Percentiles rank a stretch among this genome's conserved stretches.
Evolutionary conservation across 2,888 invertebrate genomes (phyloP).

Genomic region (Plagodis dolabraria): DNA sequence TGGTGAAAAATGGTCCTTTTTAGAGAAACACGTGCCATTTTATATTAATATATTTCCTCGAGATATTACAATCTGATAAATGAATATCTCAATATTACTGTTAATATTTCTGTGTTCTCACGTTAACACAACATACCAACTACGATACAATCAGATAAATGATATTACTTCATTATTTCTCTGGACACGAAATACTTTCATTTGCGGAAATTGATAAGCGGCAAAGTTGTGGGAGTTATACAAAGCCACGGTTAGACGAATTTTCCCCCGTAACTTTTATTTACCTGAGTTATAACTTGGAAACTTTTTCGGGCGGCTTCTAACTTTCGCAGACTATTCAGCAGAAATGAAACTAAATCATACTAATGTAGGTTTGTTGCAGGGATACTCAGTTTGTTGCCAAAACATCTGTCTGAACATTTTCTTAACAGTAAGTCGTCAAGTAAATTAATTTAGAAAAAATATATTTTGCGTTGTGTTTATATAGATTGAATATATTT

Average conservation of each 20-base stretch:
- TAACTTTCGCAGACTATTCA: conserved; percentile 52
- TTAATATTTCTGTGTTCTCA: conserved; percentile 53
- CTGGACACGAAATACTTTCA: conserved; percentile 59
- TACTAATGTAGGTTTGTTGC: background rate
- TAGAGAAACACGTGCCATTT: too few species aligned
- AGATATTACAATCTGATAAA: too few species aligned
- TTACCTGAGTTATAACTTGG: conserved; percentile 69
- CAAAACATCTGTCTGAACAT: too few species aligned
- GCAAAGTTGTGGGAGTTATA: conserved; percentile 52
- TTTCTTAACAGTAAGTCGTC: too few species aligned
- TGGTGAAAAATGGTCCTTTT: too few species aligned
- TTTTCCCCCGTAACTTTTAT: conserved; percentile 61
- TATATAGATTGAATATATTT: too few species aligned
- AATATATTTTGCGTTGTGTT: too few species aligned
- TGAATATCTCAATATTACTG: conserved; percentile 1
- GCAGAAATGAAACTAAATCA: conserved; percentile 65
- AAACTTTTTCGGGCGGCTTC: conserved; percentile 53
- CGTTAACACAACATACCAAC: conserved; percentile 45
- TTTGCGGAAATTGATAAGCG: conserved; percentile 67
- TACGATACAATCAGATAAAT: conserved; percentile 43
- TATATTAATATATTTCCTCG: too few species aligned
- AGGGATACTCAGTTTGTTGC: too few species aligned
- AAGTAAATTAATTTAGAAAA: too few species aligned
- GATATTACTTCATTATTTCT: conserved; percentile 54
- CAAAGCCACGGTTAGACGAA: conserved; percentile 51